Evolutionary conservation across 2,113 vertebrate genomes (phyloP).

Genomic region (Ursus arctos): DNA sequence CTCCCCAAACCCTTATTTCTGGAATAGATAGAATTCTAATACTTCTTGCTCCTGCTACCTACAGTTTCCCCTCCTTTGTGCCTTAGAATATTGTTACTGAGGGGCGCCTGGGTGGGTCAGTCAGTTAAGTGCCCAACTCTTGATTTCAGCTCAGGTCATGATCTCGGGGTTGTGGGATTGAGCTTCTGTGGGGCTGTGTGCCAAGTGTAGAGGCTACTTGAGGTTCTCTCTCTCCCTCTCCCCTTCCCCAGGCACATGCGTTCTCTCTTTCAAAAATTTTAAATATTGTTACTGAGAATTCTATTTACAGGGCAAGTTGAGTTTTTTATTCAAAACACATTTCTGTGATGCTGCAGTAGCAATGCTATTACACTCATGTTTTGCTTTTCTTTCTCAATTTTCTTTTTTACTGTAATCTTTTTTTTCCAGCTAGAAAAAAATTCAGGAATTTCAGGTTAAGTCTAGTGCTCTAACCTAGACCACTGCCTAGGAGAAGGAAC

Average conservation of each 20-base stretch:
- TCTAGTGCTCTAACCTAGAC: neutral
- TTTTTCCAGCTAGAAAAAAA: constrained; percentile 3
- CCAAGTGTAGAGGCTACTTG: neutral
- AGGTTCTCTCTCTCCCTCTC: neutral
- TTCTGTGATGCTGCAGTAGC: neutral
- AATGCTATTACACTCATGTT: neutral
- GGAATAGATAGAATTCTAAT: constrained; percentile 10
- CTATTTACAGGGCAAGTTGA: neutral
- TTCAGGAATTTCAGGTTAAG: neutral
- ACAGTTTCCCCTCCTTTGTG: neutral
- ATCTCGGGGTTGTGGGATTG: neutral
- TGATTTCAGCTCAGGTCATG: neutral
- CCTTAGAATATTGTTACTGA: neutral
- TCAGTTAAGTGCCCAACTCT: neutral
- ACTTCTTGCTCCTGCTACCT: neutral
- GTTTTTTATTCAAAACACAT: neutral
- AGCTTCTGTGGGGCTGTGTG: neutral
- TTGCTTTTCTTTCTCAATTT: constrained; percentile 26
- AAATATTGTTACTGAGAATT: neutral
- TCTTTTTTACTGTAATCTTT: neutral
- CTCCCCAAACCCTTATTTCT: constrained; percentile 40
- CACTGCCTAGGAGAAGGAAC: neutral
- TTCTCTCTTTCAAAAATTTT: neutral
- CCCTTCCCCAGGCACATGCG: neutral
- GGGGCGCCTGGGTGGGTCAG: neutral